A percentile compares a stretch with the other conserved stretches of the same genome.
phyloP scores from a whole-genome alignment of 2,888 invertebrate genomes.

The Petrolisthes cinctipes region DNA sequence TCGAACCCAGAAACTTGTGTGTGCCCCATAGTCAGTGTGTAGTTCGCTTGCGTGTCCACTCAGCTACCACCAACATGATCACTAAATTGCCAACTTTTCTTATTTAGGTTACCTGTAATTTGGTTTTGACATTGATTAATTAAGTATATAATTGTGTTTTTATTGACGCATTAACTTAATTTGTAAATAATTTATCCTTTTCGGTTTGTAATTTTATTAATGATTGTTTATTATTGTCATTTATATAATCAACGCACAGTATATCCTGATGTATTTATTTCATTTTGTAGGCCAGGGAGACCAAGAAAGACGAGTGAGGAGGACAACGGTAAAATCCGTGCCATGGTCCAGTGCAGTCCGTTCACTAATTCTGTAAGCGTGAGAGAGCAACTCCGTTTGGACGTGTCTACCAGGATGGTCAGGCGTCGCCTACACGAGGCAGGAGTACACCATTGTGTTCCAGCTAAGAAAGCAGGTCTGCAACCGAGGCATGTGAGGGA shows the following conservation, averaged over 20 bases:
- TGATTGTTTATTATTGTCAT: neutral
- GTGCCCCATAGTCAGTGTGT: too few relatives aligned
- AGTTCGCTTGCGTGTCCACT: too few relatives aligned
- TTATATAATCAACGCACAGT: neutral
- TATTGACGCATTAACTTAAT: too few relatives aligned
- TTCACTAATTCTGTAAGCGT: slow-evolving; percentile 1
- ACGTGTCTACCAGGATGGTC: slow-evolving; percentile 8
- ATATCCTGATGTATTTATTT: neutral
- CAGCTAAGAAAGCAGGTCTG: neutral
- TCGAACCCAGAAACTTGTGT: too few relatives aligned
- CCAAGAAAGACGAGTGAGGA: slow-evolving; percentile 12
- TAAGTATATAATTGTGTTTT: too few relatives aligned
- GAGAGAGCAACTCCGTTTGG: neutral
- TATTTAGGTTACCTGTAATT: too few relatives aligned
- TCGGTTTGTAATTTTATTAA: neutral
- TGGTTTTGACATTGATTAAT: neutral
- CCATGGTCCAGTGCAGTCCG: neutral
- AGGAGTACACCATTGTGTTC: neutral
- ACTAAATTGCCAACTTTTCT: too few relatives aligned
- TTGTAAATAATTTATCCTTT: too few relatives aligned
- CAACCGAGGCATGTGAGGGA: neutral
- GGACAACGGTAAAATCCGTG: slow-evolving; percentile 4
- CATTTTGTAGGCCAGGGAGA: neutral
- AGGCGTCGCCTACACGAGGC: slow-evolving; percentile 10
- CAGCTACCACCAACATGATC: too few relatives aligned